A percentile compares a stretch with the other conserved stretches of the same genome.
phyloP scores from a whole-genome alignment of 2,113 vertebrate genomes.

The Nycticebus coucang region DNA sequence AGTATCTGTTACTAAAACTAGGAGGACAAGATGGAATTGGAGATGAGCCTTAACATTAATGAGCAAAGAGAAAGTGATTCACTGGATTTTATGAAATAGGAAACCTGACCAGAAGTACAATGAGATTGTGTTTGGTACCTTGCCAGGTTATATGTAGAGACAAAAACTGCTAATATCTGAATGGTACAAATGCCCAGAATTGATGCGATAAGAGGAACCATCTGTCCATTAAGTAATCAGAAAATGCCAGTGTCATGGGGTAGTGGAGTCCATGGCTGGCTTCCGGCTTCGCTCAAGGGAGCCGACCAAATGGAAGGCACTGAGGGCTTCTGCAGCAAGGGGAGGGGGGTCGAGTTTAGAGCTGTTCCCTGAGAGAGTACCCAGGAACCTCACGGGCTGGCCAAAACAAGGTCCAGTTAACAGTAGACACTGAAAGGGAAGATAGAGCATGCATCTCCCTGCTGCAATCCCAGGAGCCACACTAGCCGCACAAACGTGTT shows the following conservation, averaged over 20 bases:
- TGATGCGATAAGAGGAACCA: constrained; percentile 17
- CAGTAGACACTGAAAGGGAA: fast-evolving
- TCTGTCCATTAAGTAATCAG: not conserved
- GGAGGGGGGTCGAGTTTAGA: not conserved
- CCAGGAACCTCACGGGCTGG: not conserved
- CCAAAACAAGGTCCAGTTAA: not conserved
- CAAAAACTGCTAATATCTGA: constrained; percentile 11
- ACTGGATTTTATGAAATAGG: not conserved
- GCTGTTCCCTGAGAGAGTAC: not conserved
- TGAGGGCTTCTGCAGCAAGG: not conserved
- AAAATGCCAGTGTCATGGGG: not conserved
- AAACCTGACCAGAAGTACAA: not conserved
- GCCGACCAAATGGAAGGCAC: not conserved
- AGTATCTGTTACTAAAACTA: not conserved
- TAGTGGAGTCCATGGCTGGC: not conserved
- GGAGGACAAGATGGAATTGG: not conserved
- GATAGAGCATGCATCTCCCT: fast-evolving
- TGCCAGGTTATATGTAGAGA: not conserved
- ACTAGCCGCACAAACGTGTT: fast-evolving
- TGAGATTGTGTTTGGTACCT: not conserved
- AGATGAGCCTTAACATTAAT: not conserved
- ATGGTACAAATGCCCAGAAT: not conserved
- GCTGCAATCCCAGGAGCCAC: fast-evolving
- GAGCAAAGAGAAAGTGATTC: not conserved
- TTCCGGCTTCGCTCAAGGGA: not conserved